Conservation (phyloP, 1,140 invertebrate genomes). For the Hetaerina americana region DNA sequence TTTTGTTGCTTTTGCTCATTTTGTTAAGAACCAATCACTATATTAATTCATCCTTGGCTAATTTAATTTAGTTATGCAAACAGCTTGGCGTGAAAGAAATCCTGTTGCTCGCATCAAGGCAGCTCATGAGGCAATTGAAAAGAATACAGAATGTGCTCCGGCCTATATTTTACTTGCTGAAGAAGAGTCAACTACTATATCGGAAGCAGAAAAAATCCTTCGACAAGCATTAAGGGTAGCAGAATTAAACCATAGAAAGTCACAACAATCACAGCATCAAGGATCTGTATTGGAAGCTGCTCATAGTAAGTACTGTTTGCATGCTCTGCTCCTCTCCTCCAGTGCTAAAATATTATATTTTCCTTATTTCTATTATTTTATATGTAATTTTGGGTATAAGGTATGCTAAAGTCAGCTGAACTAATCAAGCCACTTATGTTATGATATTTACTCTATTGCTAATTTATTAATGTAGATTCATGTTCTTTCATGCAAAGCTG, state of each 20-base stretch:
- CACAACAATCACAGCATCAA: conserved; percentile 64
- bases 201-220: conserved; percentile 77
- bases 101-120: conserved; percentile 82
- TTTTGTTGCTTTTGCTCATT: conserved; percentile 1
- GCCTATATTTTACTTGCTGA: conserved; percentile 92
- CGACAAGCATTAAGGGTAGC: conserved; percentile 80
- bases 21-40: too few species aligned
- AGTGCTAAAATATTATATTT: conserved; percentile 9
- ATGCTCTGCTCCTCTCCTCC: too few species aligned
- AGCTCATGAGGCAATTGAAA: conserved; percentile 79
- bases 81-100: conserved; percentile 92
- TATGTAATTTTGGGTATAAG: conserved; percentile 7
- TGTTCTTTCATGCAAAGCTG: too few species aligned
- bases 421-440: too few species aligned
- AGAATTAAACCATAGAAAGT: conserved; percentile 72
- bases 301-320: conserved; percentile 44
- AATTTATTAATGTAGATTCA: too few species aligned
- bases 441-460: too few species aligned
- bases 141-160: conserved; percentile 86
- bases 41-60: too few species aligned
- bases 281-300: conserved; percentile 61
- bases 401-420: neutral
- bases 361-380: neutral
- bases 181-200: conserved; percentile 86
- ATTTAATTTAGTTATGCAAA: conserved; percentile 73